Evolutionary conservation across 2,113 vertebrate genomes (phyloP), one percentile per base, ranked within the genome.

Genomic region (Scomber scombrus): DNA sequence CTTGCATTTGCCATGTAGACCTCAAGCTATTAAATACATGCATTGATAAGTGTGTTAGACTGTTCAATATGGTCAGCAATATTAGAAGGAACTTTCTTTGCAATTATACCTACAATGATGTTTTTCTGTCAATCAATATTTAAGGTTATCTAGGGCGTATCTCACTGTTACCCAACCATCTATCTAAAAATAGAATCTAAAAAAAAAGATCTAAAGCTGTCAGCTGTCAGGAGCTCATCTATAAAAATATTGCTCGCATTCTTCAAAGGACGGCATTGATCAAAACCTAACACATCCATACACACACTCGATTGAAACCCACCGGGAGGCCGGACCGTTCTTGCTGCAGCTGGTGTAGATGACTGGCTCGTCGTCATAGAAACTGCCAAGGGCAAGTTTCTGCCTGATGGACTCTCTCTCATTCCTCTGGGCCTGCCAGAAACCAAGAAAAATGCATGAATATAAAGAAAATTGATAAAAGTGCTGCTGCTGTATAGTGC

Each of bases 311-410:
- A 31, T 47, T 50, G 46, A 87, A 81, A 93, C 96, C 94, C 89
- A 99, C 98, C 97, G 95, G 55, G 97, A 97, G 78, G 97, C 97
- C 15, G 95, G 94, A 89, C 96, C 96, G 4, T 95, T 98, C 80
- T 96, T 98, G 95, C 97, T 98, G 92, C 96, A 98, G 95, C 97
- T 96, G 75, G 97, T 96, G 80, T 98, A 99, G 86, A 98, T 97
- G 89, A 97, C 97, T 0, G 97, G 98, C 89, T 97, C 98, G 94
- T 99, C 98, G 78, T 99, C 98, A 88, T 98, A 99, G 96, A 99
- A 99, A 95, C 98, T 98, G 89, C 98, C 98, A 66, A 99, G 95
- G 18, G 98, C 98, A 95, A 99, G 93, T 95, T 99, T 99, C 96
- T 99, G 98, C 92, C 98, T 94, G 94, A 99, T 99, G 86, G 96